Base-by-base conservation (phyloP, 2,888 invertebrate species). In the Troides oblongomaculatus region DNA sequence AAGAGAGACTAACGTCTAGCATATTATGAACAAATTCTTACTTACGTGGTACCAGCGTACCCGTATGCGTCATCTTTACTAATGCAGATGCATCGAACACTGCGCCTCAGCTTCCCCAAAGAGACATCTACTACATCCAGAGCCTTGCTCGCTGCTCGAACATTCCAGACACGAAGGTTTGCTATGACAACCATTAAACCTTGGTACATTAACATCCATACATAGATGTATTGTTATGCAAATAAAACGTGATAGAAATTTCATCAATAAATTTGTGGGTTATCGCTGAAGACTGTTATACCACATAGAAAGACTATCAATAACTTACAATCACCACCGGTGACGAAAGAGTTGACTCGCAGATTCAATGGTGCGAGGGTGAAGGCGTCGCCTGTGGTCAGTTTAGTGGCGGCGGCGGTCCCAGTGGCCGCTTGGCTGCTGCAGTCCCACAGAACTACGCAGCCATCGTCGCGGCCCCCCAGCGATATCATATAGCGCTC, bases 381-480 rank as follows among this genome's bases (percentile, higher is more conserved):
- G 62, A 93, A 83, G 0, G 96, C 96, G 78, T 95, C 94, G 0
- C 97, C 97, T 0, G 96, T 95, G 60, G 95, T 96, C 66, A 95
- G 94, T 12, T 94, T 94, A 72, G 96, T 85, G 62, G 90, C 95
- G 0, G 90, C 89, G 61, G 89, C 87, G 5, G 94, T 93, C 74
- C 95, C 95, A 72, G 95, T 95, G 50, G 96, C 94, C 0, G 92
- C 84, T 30, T 89, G 93, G 1, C 93, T 93, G 56, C 90, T 87
- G 73, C 97, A 94, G 83, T 98, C 96, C 95, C 97, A 98, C 1
- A 98, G 94, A 60, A 98, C 95, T 56, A 98, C 94, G 74, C 96
- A 95, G 53, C 97, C 97, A 85, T 98, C 98, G 86, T 98, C 98
- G 71, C 96, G 94, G 0, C 98, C 98, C 0, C 98, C 98, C 57